These are phyloP conservation scores for Drosophila lini DNA, from an alignment of 1,140 invertebrate species.

Conservation along the genomic window DNA sequence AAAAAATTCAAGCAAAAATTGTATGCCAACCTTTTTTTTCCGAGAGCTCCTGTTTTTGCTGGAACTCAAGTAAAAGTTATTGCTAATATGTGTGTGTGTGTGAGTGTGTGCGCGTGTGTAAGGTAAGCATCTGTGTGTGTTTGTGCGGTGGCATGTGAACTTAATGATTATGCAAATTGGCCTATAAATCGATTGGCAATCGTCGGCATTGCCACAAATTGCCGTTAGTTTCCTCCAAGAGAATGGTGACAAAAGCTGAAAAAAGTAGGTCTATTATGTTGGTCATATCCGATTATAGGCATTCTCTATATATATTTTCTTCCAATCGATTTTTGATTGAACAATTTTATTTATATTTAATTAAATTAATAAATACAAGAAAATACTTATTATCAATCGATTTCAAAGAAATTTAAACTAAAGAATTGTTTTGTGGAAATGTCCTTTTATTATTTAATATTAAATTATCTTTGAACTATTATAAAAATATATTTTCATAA, in stretches of 20 bases:
- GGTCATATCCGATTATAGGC: neutral
- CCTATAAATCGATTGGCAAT: conserved; percentile 76
- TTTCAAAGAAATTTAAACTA: no score
- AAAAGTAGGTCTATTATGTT: conserved; percentile 5
- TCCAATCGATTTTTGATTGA: neutral
- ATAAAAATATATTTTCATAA: neutral
- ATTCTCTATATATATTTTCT: neutral
- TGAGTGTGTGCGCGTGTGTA: conserved; percentile 10
- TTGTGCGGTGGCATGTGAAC: conserved; percentile 52
- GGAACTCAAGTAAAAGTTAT: conserved; percentile 64
- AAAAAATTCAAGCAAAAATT: conserved; percentile 81
- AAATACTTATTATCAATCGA: neutral
- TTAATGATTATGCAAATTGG: conserved; percentile 83
- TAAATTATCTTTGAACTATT: neutral
- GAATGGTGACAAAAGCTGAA: conserved; percentile 42
- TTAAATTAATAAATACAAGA: neutral
- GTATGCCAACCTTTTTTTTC: conserved; percentile 74
- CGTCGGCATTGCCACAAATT: conserved; percentile 62
- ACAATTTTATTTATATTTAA: neutral
- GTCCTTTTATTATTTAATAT: no score
- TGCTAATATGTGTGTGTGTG: conserved; percentile 37
- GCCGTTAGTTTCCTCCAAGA: conserved; percentile 45
- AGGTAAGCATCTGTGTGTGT: conserved; percentile 15
- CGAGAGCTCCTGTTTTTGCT: conserved; percentile 16
- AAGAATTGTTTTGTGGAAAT: no score